phyloP scores from a whole-genome alignment of 2,113 vertebrate genomes.

The Mixornis gularis region DNA sequence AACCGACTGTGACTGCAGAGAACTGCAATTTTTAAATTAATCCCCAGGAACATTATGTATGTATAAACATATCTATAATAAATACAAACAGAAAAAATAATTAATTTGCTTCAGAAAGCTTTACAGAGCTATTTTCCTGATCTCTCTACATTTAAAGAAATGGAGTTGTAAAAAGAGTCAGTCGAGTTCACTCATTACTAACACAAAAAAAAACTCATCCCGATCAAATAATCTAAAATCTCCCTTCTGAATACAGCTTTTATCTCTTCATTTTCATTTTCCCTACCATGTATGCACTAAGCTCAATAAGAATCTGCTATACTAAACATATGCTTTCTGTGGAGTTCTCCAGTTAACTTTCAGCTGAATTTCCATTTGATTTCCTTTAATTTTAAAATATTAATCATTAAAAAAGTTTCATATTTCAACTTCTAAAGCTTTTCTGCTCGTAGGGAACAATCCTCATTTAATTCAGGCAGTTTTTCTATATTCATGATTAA shows the following conservation, averaged over 20 bases:
- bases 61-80: not conserved
- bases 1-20: not conserved
- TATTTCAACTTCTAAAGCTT: slow-evolving; percentile 26
- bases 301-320: not conserved
- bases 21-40: not conserved
- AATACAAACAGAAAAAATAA: not conserved
- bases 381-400: not conserved
- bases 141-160: not conserved
- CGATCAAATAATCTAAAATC: not conserved
- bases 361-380: slow-evolving; percentile 12
- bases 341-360: slow-evolving; percentile 6
- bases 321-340: not conserved
- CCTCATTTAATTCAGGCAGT: slow-evolving; percentile 27
- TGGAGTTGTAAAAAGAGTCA: not conserved
- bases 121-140: not conserved
- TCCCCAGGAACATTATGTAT: too few species aligned
- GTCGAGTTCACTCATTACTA: not conserved
- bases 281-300: not conserved
- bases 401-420: slow-evolving; percentile 7
- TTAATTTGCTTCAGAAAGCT: not conserved
- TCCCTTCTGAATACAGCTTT: not conserved
- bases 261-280: slow-evolving; percentile 5
- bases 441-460: slow-evolving; percentile 25
- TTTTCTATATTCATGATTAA: slow-evolving; percentile 41
- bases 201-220: not conserved